Conservation (phyloP, 1,140 invertebrate genomes). For the Galendromus occidentalis region DNA sequence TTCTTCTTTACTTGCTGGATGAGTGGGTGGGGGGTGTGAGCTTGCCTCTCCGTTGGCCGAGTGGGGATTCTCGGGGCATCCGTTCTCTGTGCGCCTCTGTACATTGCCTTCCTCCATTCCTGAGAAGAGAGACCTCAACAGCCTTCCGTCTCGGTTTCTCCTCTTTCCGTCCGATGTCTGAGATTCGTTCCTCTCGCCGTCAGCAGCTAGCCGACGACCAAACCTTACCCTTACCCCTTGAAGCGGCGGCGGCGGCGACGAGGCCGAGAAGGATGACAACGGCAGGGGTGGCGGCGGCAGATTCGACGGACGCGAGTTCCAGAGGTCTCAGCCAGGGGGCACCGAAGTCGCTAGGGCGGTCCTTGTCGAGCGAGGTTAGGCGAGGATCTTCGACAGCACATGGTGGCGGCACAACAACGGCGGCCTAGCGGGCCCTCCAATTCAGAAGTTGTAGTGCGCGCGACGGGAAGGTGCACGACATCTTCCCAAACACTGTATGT, state of each 20-base stretch:
- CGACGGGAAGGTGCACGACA: no score
- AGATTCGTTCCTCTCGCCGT: background rate
- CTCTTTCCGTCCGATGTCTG: background rate
- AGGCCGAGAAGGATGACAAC: background rate
- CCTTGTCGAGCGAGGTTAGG: background rate
- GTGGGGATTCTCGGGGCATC: background rate
- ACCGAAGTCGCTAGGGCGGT: background rate
- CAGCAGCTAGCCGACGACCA: background rate
- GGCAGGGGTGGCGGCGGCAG: background rate
- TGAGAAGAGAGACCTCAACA: background rate
- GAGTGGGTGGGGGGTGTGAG: background rate
- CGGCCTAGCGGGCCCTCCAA: no score
- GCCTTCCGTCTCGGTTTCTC: background rate
- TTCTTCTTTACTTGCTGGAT: background rate
- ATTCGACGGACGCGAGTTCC: background rate
- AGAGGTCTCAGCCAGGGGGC: conserved; percentile 5
- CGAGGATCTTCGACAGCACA: no score
- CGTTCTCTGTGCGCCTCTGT: no score
- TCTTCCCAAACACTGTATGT: no score
- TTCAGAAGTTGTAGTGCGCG: no score
- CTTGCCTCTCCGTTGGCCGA: background rate
- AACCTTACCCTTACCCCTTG: no score
- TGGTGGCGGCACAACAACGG: no score
- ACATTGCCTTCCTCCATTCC: no score
- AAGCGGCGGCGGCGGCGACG: background rate